phyloP scores from a whole-genome alignment of 2,797 vertebrate species.

The Mormyrops attenuatus region DNA sequence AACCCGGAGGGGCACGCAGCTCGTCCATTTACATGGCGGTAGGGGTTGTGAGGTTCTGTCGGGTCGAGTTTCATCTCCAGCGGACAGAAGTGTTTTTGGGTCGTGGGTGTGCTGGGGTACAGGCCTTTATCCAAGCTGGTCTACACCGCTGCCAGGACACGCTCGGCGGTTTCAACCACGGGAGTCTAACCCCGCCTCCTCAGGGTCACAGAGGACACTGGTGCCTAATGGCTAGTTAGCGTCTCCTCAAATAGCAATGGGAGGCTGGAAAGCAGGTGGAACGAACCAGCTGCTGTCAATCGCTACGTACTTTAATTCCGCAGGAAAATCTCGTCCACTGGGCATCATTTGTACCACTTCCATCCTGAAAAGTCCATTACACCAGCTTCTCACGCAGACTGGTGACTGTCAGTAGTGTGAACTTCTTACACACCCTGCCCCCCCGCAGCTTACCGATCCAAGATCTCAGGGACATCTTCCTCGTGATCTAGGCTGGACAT shows the following conservation, averaged over 20 bases:
- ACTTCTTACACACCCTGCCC: background rate
- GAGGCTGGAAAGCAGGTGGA: background rate
- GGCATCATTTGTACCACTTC: background rate
- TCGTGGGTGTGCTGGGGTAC: background rate
- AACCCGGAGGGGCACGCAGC: background rate
- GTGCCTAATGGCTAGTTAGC: background rate
- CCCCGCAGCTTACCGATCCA: constrained; percentile 29
- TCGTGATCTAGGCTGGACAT: constrained; percentile 30
- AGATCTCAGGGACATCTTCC: background rate
- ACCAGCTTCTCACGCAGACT: background rate
- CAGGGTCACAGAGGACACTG: background rate
- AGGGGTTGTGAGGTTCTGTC: background rate
- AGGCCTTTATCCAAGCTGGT: background rate
- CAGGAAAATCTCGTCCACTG: background rate
- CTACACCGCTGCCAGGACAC: background rate
- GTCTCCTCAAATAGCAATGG: background rate
- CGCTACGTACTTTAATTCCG: background rate
- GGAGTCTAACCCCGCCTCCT: background rate
- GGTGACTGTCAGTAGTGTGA: background rate
- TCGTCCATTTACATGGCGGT: background rate
- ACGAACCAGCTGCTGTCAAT: background rate
- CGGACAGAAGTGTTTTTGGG: background rate
- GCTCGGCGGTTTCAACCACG: background rate
- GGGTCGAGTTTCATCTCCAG: background rate
- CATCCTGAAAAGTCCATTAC: background rate